These are phyloP conservation scores for Stramonita haemastoma DNA, from an alignment of 2,888 invertebrate genomes.

Conservation along the genomic window DNA sequence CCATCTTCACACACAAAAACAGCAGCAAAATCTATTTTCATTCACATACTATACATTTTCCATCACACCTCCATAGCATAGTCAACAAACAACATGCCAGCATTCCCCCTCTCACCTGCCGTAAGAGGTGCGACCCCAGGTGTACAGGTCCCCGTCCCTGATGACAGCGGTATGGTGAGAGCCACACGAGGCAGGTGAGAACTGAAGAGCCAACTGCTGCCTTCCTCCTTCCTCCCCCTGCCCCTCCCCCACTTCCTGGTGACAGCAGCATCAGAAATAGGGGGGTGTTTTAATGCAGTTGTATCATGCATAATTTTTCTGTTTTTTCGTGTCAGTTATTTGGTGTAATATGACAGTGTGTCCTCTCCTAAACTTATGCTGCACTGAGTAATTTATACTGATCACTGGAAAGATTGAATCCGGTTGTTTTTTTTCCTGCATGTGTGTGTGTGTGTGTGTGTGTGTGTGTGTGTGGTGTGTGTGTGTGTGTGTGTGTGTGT, in stretches of 20 bases:
- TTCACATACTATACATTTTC: too few relatives aligned
- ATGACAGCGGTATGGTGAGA: conserved; percentile 83
- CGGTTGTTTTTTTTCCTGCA: too few relatives aligned
- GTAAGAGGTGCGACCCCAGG: conserved; percentile 80
- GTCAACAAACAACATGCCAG: not conserved
- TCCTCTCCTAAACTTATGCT: too few relatives aligned
- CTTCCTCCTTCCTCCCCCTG: not conserved
- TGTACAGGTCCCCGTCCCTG: conserved; percentile 82
- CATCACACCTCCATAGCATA: too few relatives aligned
- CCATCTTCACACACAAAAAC: not conserved
- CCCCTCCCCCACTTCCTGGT: not conserved
- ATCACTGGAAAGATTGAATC: too few relatives aligned
- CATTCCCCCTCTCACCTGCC: conserved; percentile 63
- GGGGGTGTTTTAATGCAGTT: too few relatives aligned
- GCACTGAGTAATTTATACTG: too few relatives aligned
- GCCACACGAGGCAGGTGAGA: conserved; percentile 80
- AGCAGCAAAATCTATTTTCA: too few relatives aligned
- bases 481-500: not conserved
- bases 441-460: not conserved
- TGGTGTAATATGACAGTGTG: too few relatives aligned
- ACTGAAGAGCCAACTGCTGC: conserved; percentile 53
- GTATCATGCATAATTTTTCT: too few relatives aligned
- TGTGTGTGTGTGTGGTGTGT: not conserved
- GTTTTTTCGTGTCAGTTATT: too few relatives aligned
- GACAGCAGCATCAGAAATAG: not conserved